Base-by-base conservation (phyloP, 1,140 invertebrate species). In the Bombus affinis region DNA sequence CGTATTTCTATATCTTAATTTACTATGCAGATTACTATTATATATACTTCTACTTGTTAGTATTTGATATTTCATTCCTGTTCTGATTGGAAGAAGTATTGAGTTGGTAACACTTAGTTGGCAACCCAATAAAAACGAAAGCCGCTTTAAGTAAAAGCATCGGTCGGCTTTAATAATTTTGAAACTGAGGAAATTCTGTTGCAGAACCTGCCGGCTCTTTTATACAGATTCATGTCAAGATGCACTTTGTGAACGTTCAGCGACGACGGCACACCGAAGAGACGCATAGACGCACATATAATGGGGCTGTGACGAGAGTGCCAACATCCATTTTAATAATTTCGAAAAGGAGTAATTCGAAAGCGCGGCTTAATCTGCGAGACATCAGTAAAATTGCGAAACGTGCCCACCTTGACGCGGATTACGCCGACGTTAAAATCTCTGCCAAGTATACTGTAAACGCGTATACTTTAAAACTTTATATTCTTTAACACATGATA, bases 191-290 rank as follows among this genome's bases (percentile, higher is more conserved):
- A 57, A 77, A 83, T 77, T 66, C 44, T 68, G 42, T 22, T 22
- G 35, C 47, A 42, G 53, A 70, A 68, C 32, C 28, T 53, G 57
- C 32, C 53, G 12, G 8, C 44, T 57, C 72, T 75, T 83, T 65
- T 15, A 59, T 59, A 22, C 44, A 9, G n/a, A 83, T 83, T 35
- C 44, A 37, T 83, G 73, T 83, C 81, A 77, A 83, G 81, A 76
- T 77, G 62, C 28, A 68, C 81, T 83, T 9, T 13, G 47, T 53
- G 37, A 35, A 59, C 39, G n/a, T 81, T 73, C 53, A 35, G 22
- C 53, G 39, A 44, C 32, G 70, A 81, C 10, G 44, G 28, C 32
- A 28, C 28, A 57, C 28, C 28, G 39, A 62, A 35, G n/a, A 44
- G 53, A 44, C 42, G 37, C 44, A 73, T 32, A 73, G 42, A 57